Evolutionary conservation across 2,888 invertebrate species (phyloP).

Genomic region (Platypus cylindrus): DNA sequence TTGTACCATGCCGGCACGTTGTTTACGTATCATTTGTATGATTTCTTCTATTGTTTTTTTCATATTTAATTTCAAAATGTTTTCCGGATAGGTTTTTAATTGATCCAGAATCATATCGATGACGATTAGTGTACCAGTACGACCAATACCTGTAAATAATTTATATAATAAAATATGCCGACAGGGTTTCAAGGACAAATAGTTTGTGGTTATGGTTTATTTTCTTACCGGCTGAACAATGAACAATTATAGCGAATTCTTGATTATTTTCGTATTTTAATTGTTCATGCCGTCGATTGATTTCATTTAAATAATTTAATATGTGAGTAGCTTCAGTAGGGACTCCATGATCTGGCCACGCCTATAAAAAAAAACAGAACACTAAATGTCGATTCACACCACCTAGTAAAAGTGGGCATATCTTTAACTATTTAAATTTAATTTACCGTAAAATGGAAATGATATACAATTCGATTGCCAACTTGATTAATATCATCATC

Average conservation of each 20-base stretch:
- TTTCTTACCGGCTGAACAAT: constrained; percentile 77
- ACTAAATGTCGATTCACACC: background rate
- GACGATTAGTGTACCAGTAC: constrained; percentile 97
- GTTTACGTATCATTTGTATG: constrained; percentile 92
- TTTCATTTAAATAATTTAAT: constrained; percentile 82
- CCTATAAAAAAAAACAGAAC: constrained; percentile 32
- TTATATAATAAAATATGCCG: no score
- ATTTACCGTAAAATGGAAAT: constrained; percentile 55
- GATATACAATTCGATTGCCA: constrained; percentile 68
- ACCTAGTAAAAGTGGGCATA: background rate
- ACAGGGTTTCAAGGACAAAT: no score
- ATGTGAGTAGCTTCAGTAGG: constrained; percentile 88
- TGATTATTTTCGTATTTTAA: constrained; percentile 39
- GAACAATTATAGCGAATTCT: constrained; percentile 63
- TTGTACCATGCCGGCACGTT: constrained; percentile 98
- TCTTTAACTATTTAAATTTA: background rate
- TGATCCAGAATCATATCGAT: constrained; percentile 97
- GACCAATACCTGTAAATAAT: constrained; percentile 75
- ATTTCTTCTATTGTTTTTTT: constrained; percentile 97
- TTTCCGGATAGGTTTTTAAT: constrained; percentile 70
- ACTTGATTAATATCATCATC: constrained; percentile 36
- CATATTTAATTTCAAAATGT: constrained; percentile 53
- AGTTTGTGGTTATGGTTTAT: no score
- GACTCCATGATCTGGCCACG: constrained; percentile 87
- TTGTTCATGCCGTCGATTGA: constrained; percentile 69